Evolutionary conservation across 1,140 invertebrate genomes (phyloP), one percentile per base, ranked within the genome.

Genomic region (Phymastichus coffea): DNA sequence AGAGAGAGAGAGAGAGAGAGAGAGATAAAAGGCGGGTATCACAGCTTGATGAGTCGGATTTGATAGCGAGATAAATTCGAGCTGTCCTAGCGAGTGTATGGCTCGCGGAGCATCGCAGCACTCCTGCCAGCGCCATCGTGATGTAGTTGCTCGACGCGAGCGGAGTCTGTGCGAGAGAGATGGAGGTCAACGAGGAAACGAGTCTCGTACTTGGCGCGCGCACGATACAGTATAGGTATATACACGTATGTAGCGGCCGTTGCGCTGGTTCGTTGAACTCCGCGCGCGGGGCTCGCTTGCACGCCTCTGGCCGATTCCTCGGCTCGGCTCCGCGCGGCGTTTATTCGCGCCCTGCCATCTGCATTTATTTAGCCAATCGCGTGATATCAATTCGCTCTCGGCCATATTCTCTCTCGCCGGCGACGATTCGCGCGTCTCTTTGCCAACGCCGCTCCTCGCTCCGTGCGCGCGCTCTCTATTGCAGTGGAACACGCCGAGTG

Each of bases 111-210:
- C n/a, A n/a, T n/a, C n/a, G n/a, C 9, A 23, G 17, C 22, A 23
- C 41, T 19, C 41, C 12, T 26, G 7, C 23, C 23, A 9, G 47
- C 54, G 28, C 54, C 43, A 26, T 47, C 44, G 23, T 22, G 33
- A 49, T 19, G 51, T 14, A 14, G 35, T 3, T 37, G 35, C 10
- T 33, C 26, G 17, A 12, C 41, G 14, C 8, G 38, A 22, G 26
- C 15, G 19, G 40, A 19, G 40, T 4, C 17, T 2, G 20, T 8
- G 41, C 40, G 19, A 55, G 58, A 49, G 57, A 54, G 58, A 67
- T 66, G 53, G 62, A 65, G 61, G 58, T 68, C 64, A 66, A 66
- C 65, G 66, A 67, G 69, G 64, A 68, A 70, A 65, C 61, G 63
- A 70, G 64, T 63, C 63, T 60, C 60, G 23, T 28, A 28, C 41